Conservation (phyloP, 2,113 vertebrate genomes). For the Merops nubicus region DNA sequence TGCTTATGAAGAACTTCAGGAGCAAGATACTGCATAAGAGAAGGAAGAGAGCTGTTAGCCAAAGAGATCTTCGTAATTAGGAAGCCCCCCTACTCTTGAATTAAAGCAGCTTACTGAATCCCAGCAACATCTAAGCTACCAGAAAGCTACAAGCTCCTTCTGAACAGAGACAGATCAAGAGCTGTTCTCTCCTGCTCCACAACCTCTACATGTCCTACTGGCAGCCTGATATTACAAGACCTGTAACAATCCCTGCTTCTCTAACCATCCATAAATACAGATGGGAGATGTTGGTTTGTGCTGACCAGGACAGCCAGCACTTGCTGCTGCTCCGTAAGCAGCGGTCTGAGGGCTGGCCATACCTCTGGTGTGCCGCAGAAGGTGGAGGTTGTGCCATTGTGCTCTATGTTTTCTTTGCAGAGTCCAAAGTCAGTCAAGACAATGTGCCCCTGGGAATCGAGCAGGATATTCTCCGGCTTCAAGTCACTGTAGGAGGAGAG, state of each 20-base stretch:
- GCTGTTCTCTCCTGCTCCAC: neutral
- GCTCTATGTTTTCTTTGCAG: conserved; percentile 98
- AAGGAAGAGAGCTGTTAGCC: neutral
- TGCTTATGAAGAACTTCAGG: conserved; percentile 98
- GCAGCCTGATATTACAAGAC: neutral
- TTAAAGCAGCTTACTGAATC: neutral
- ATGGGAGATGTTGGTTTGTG: neutral
- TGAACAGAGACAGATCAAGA: neutral
- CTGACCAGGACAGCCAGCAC: neutral
- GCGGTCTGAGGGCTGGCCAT: neutral
- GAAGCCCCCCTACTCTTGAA: neutral
- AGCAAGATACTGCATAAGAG: conserved; percentile 88
- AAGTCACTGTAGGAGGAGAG: conserved; percentile 80
- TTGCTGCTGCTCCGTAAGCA: neutral
- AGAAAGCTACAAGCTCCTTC: neutral
- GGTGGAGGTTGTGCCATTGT: conserved; percentile 95
- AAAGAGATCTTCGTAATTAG: neutral
- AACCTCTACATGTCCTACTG: neutral
- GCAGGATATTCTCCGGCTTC: conserved; percentile 97
- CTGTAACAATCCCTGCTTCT: neutral
- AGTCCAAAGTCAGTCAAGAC: conserved; percentile 97
- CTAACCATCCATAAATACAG: neutral
- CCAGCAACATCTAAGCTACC: neutral
- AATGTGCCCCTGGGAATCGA: conserved; percentile 97
- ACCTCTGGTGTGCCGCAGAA: conserved; percentile 99